Percentiles rank a stretch among this genome's conserved stretches.
These are phyloP conservation scores for Babyrousa celebensis DNA, from an alignment of 2,797 vertebrate species.

Conservation along the genomic window DNA sequence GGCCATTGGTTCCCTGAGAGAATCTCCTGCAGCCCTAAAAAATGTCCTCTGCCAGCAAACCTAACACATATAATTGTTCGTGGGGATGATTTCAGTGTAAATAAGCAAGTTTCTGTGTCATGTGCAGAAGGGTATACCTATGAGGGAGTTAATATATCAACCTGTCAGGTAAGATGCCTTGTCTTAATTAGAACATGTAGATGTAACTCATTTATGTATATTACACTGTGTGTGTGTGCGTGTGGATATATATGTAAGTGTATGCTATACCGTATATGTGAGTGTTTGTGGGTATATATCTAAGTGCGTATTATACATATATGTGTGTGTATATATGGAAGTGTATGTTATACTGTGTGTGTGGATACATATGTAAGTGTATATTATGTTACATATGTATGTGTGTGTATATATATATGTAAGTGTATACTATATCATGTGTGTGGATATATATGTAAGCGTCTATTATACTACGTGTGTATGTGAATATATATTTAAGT, in stretches of 20 bases:
- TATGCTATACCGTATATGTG: not conserved
- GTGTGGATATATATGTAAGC: not conserved
- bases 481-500: not conserved
- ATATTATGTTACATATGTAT: too few relatives aligned
- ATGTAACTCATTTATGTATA: not conserved
- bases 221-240: not conserved
- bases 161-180: slow-evolving; percentile 94
- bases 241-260: too few relatives aligned
- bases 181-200: not conserved
- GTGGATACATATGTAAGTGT: too few relatives aligned
- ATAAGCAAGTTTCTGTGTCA: slow-evolving; percentile 93
- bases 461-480: too few relatives aligned
- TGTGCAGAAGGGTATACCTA: slow-evolving; percentile 95
- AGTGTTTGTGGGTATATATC: too few relatives aligned
- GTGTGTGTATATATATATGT: too few relatives aligned
- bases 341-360: too few relatives aligned
- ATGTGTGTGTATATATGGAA: not conserved
- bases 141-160: slow-evolving; percentile 92
- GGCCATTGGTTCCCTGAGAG: slow-evolving; percentile 95
- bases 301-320: not conserved
- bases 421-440: not conserved
- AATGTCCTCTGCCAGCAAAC: slow-evolving; percentile 93
- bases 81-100: slow-evolving; percentile 93
- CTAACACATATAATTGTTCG: slow-evolving; percentile 90
- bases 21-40: slow-evolving; percentile 93